A percentile compares a stretch with the other conserved stretches of the same genome.
phyloP scores from a whole-genome alignment of 2,113 vertebrate genomes.

The Erpornis zantholeuca region DNA sequence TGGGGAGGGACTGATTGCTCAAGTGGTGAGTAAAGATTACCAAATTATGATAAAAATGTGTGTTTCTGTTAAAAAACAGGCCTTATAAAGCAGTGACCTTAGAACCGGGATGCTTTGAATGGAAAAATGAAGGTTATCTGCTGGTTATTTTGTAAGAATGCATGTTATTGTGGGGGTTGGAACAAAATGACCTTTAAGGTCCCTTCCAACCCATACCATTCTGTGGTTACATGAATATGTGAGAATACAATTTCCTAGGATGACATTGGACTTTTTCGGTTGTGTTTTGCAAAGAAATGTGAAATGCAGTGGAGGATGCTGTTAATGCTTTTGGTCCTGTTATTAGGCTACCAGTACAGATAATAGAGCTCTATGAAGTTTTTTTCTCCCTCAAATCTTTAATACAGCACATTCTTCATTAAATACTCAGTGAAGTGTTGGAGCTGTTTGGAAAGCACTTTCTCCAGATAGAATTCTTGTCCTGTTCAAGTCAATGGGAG shows the following conservation, averaged over 20 bases:
- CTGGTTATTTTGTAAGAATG: background rate
- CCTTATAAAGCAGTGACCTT: background rate
- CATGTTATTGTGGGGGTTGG: background rate
- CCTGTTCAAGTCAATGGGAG: background rate
- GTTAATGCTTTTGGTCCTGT: background rate
- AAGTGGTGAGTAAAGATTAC: conserved; percentile 87
- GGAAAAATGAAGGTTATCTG: background rate
- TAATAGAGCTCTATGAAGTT: background rate
- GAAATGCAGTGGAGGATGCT: background rate
- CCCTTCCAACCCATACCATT: background rate
- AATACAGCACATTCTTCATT: background rate
- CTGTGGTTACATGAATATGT: background rate
- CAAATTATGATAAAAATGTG: background rate
- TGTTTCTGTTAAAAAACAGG: background rate
- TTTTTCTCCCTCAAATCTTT: background rate
- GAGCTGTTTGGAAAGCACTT: background rate
- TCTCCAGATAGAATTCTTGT: background rate
- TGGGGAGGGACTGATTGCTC: conserved; percentile 98
- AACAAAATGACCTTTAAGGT: background rate
- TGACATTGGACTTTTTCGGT: background rate
- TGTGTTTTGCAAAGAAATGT: background rate
- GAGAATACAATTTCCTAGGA: background rate
- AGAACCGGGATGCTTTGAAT: background rate
- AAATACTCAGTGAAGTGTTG: background rate
- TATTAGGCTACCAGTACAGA: background rate